Base-by-base conservation (phyloP, 1,140 invertebrate species). In the Drosophila nikananu region DNA sequence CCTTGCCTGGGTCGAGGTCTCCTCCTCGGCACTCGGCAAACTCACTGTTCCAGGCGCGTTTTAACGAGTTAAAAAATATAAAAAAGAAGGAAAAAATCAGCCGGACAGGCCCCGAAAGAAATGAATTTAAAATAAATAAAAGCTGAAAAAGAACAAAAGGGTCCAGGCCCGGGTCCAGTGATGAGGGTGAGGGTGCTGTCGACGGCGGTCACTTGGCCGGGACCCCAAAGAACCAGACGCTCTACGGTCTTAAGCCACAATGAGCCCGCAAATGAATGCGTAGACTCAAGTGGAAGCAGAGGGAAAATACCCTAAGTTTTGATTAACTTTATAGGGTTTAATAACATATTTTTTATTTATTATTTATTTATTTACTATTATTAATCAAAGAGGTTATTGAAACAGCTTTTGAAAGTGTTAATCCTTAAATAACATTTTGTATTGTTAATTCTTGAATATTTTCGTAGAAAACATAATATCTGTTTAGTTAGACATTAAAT, bases 101-200 rank as follows among this genome's bases (percentile, higher is more conserved):
- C 64, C 71, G 65, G 67, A 59, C 70, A 13, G 17, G 35, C 70
- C 65, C 62, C 63, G 19, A 58, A 77, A 71, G 75, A 74, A 89
- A 90, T 84, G 86, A 90, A 83, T 82, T 90, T 89, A 90, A 89
- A 89, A 89, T 89, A 90, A 89, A 84, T 84, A 86, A 90, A 90
- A 90, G 84, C 64, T 68, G 78, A 66, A 67, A 61, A 84, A 80
- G 73, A 91, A 89, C 78, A 91, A 89, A 91, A 91, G 83, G 75
- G 70, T 44, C 61, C 48, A 7, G 27, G 27, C 27, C 27, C 13
- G 57, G 41, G 30, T 15, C 23, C 58, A 68, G 71, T 32, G 32
- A 32, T 77, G 81, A 89, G 68, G 79, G 78, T 72, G 81, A 89
- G 83, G 83, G 83, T 79, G 82, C 71, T 81, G 81, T 86, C 82